Evolutionary conservation across 2,797 vertebrate species (phyloP).

Genomic region (Sebastes cheni): DNA sequence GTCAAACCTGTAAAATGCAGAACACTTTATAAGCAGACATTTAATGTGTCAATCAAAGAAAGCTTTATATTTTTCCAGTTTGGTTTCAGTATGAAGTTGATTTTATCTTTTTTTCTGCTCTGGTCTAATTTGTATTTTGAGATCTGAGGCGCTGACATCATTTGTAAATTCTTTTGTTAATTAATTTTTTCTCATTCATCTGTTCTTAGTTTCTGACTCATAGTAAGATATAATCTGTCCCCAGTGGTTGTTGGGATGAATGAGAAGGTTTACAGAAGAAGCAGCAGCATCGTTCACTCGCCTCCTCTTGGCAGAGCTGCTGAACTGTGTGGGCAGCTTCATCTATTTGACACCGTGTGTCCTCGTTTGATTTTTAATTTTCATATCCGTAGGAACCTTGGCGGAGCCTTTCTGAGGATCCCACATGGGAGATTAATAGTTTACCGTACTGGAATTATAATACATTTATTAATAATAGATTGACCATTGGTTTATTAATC

Average conservation of each 20-base stretch:
- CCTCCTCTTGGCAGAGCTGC: slow-evolving; percentile 28
- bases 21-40: background rate
- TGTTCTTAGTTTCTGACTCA: slow-evolving; percentile 4
- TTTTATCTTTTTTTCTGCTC: background rate
- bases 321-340: slow-evolving; percentile 37
- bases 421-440: slow-evolving; percentile 8
- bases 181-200: background rate
- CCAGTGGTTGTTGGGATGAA: slow-evolving; percentile 20
- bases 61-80: background rate
- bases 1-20: background rate
- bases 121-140: background rate
- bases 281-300: slow-evolving; percentile 7
- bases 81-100: background rate
- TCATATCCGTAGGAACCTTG: slow-evolving; percentile 31
- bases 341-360: slow-evolving; percentile 22
- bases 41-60: slow-evolving; percentile 1
- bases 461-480: background rate
- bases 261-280: slow-evolving; percentile 6
- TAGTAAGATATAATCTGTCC: background rate
- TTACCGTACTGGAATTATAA: background rate
- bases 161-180: slow-evolving; percentile 24
- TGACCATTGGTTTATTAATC: background rate
- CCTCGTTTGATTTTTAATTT: slow-evolving; percentile 57
- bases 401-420: slow-evolving; percentile 13
- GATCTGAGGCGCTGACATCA: background rate